Evolutionary conservation across 2,888 invertebrate genomes (phyloP).

Genomic region (Adela reaumurella): DNA sequence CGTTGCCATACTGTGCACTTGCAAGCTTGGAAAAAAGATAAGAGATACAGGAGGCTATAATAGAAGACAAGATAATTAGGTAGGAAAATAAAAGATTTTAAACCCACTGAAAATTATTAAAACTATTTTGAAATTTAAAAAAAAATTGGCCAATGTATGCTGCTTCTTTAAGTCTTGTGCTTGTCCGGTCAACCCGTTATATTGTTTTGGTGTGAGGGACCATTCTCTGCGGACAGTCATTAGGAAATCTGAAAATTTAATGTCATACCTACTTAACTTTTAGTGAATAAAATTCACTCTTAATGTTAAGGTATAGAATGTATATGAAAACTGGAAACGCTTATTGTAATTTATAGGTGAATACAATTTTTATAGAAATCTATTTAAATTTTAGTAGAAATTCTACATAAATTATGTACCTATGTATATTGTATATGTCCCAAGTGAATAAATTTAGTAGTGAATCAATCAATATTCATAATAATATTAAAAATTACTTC

Average conservation of each 20-base stretch:
- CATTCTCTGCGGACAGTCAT: not conserved
- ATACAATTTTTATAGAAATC: slow-evolving; percentile 13
- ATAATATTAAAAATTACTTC: not conserved
- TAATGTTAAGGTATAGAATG: not conserved
- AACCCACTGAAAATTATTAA: too few relatives aligned
- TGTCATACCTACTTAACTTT: not conserved
- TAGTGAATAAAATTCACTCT: not conserved
- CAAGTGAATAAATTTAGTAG: not conserved
- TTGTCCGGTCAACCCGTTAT: not conserved
- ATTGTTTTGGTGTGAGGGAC: not conserved
- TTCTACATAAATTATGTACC: slow-evolving; percentile 43
- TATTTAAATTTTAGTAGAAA: slow-evolving; percentile 24
- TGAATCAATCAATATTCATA: not conserved
- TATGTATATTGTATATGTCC: slow-evolving; percentile 18
- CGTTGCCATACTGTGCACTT: too few relatives aligned
- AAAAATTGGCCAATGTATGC: too few relatives aligned
- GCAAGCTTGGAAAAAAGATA: too few relatives aligned
- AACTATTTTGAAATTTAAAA: too few relatives aligned
- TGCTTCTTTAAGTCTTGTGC: too few relatives aligned
- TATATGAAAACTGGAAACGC: slow-evolving; percentile 37
- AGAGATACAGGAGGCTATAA: too few relatives aligned
- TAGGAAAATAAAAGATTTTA: too few relatives aligned
- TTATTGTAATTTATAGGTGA: slow-evolving; percentile 31
- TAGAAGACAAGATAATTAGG: too few relatives aligned
- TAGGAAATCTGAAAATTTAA: not conserved